Evolutionary conservation across 1,140 invertebrate species (phyloP).

Genomic region (Whitmania pigra): DNA sequence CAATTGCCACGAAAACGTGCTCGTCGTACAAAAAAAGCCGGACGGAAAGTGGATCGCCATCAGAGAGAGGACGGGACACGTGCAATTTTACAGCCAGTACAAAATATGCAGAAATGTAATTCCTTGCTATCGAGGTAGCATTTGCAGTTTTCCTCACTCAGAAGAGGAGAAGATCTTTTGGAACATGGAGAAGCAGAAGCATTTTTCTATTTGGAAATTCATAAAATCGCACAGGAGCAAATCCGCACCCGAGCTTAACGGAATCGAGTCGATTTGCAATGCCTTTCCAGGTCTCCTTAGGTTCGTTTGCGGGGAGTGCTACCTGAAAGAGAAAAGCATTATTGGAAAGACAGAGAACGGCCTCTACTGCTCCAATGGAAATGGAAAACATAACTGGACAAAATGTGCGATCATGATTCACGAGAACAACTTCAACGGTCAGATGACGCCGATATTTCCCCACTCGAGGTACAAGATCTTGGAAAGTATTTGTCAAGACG

Average conservation of each 20-base stretch:
- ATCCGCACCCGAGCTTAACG: conserved; percentile 25
- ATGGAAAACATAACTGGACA: not conserved
- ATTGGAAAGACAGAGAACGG: not conserved
- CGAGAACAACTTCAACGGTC: no score
- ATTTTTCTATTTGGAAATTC: conserved; percentile 34
- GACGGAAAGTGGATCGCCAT: conserved; percentile 29
- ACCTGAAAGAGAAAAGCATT: not conserved
- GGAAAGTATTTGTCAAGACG: not conserved
- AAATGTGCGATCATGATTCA: no score
- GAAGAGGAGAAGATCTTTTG: conserved; percentile 33
- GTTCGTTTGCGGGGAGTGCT: not conserved
- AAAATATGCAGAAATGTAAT: conserved; percentile 32
- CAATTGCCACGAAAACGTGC: conserved; percentile 33
- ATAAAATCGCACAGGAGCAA: conserved; percentile 30
- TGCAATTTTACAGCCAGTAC: conserved; percentile 32
- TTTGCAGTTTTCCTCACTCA: conserved; percentile 37
- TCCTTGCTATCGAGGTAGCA: conserved; percentile 26
- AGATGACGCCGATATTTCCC: no score
- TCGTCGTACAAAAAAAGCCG: conserved; percentile 27
- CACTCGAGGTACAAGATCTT: no score
- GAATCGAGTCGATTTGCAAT: conserved; percentile 28
- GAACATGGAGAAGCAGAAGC: conserved; percentile 35
- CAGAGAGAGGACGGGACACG: conserved; percentile 33
- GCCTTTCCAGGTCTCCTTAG: conserved; percentile 29
- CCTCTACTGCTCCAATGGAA: not conserved